Percentiles rank a stretch among this genome's conserved stretches.
Conservation (phyloP, 2,888 invertebrate genomes). For the Spilosoma lubricipeda region DNA sequence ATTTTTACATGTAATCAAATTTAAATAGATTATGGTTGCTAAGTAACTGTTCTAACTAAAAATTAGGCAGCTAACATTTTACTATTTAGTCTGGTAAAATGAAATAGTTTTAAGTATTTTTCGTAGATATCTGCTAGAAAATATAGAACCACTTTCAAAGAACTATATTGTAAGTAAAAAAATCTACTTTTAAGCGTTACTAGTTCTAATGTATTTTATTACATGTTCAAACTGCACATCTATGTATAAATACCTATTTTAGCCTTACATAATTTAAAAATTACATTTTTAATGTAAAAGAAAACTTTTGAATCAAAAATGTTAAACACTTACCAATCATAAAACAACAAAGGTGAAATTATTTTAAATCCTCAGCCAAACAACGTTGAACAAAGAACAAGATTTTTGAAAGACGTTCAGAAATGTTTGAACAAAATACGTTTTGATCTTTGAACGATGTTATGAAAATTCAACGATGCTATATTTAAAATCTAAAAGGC, state of each 20-base stretch:
- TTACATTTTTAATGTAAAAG: background rate
- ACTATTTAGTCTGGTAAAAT: background rate
- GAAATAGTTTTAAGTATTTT: background rate
- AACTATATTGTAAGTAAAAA: background rate
- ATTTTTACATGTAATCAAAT: background rate
- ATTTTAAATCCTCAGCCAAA: conserved; percentile 50
- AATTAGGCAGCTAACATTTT: background rate
- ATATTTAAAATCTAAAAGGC: conserved; percentile 25
- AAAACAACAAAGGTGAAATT: conserved; percentile 49
- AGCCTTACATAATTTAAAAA: too few species aligned
- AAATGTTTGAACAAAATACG: conserved; percentile 42
- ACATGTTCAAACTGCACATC: too few species aligned
- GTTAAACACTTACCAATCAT: conserved; percentile 36
- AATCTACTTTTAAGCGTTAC: background rate
- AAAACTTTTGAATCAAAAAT: background rate
- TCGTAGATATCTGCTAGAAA: background rate
- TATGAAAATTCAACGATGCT: conserved; percentile 40
- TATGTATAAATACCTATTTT: background rate
- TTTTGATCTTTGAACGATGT: conserved; percentile 40
- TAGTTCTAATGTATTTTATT: too few species aligned
- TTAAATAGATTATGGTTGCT: background rate
- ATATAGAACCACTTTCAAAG: background rate
- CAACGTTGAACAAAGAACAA: conserved; percentile 43
- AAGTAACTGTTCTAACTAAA: background rate
- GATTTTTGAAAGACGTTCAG: conserved; percentile 36